Base-by-base conservation (phyloP, 2,888 invertebrate genomes). In the Clusia tigrina region DNA sequence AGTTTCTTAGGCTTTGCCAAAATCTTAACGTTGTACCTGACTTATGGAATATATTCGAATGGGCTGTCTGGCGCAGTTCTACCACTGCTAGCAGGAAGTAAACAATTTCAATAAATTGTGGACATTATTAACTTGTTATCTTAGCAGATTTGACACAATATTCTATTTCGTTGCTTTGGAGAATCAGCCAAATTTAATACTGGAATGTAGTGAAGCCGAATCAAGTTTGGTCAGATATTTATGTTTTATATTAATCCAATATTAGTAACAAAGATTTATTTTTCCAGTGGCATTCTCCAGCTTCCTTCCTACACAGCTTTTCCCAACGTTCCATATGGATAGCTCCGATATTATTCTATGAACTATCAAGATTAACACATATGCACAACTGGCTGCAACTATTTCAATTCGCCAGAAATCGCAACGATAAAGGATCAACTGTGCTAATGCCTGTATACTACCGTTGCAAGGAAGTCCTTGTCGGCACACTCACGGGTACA, bases 21-120 rank as follows among this genome's bases (percentile, higher is more conserved):
- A 83, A 88, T 67, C 82, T 90, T 38, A 83, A 88, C 38, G 88
- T 93, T 64, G 88, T 90, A 71, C 95, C 95, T 0, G 92, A 95
- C 80, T 85, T 95, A 54, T 91, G 91, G 90, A 87, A 89, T 0
- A 81, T 95, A n/a, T 86, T 89, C 71, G 91, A 92, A 76, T 95
- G 94, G 94, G 90, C 90, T 63, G 89, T 91, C 77, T 95, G 95
- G 95, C 81, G 93, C n/a, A 90, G 92, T 1, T 93, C 95, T 0
- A 72, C 83, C 0, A 73, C 79, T 25, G 69, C 79, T 15, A 32
- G 56, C 2, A 72, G 84, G 20, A 82, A 90, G 75, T 92, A 64
- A n/a, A 6, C 24, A 18, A 10, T 37, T 20, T 51, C 3, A 38
- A 18, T 12, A 32, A 38, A 22, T 37, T 9, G 5, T 22, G 24